Evolutionary conservation across 2,888 invertebrate species (phyloP).

Genomic region (Crossocerus cetratus): DNA sequence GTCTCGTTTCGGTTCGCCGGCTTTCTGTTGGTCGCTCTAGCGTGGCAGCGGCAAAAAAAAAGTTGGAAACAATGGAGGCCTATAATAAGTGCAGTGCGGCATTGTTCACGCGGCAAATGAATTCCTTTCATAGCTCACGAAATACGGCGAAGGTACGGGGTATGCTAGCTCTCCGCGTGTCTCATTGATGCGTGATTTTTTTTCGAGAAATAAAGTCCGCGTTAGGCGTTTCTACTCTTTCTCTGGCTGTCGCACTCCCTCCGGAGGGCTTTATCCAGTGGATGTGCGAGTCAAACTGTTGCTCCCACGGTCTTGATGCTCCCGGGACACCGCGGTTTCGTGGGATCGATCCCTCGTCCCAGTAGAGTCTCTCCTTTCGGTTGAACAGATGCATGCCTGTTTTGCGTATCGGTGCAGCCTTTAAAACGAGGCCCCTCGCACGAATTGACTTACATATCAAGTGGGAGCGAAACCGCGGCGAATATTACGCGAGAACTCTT

Average conservation of each 20-base stretch:
- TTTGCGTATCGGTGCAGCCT: no score
- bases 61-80: conserved; percentile 32
- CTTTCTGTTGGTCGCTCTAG: not conserved
- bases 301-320: not conserved
- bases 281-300: not conserved
- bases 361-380: not conserved
- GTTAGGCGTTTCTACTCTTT: not conserved
- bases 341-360: not conserved
- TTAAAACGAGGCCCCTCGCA: no score
- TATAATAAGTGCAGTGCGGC: conserved; percentile 26
- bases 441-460: no score
- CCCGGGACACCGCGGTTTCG: not conserved
- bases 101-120: conserved; percentile 36
- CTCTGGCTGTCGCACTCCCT: not conserved
- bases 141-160: conserved; percentile 25
- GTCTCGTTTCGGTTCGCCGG: not conserved
- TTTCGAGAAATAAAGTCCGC: conserved; percentile 5
- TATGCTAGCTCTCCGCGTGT: conserved; percentile 3
- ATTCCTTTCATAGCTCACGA: conserved; percentile 30
- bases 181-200: conserved; percentile 15
- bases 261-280: not conserved
- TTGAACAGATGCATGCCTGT: not conserved
- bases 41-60: not conserved
- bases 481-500: no score
- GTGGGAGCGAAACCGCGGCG: no score